A percentile compares a stretch with the other conserved stretches of the same genome.
phyloP scores from a whole-genome alignment of 2,888 invertebrate species.

The Electrophaes corylata region DNA sequence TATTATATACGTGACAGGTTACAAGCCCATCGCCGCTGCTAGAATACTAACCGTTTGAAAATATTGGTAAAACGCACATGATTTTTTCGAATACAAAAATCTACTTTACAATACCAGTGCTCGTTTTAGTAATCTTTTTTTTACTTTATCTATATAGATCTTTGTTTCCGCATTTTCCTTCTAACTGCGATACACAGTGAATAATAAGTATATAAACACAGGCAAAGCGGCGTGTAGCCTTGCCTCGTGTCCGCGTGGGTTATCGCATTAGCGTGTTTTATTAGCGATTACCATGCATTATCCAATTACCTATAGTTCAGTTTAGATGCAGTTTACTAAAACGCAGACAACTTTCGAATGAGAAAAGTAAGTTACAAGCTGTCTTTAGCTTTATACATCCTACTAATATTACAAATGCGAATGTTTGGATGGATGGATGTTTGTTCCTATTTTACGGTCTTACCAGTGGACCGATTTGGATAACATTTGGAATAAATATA shows the following conservation, averaged over 20 bases:
- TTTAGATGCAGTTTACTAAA: background rate
- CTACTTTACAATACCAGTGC: too few relatives aligned
- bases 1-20: too few relatives aligned
- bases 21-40: too few relatives aligned
- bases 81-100: too few relatives aligned
- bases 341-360: background rate
- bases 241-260: constrained; percentile 6
- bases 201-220: background rate
- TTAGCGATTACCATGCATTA: constrained; percentile 23
- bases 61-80: too few relatives aligned
- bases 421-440: too few relatives aligned
- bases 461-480: too few relatives aligned
- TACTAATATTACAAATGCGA: too few relatives aligned
- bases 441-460: too few relatives aligned
- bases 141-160: background rate
- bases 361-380: background rate
- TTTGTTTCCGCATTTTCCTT: background rate
- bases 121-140: background rate
- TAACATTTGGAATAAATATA: too few relatives aligned
- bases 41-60: too few relatives aligned
- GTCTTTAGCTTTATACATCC: background rate
- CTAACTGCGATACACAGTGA: background rate
- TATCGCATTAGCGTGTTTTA: constrained; percentile 25
- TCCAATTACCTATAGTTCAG: constrained; percentile 14
- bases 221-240: constrained; percentile 1